A percentile compares a stretch with the other conserved stretches of the same genome.
These are phyloP conservation scores for Drosophila guanche DNA, from an alignment of 1,140 invertebrate genomes.

Conservation along the genomic window DNA sequence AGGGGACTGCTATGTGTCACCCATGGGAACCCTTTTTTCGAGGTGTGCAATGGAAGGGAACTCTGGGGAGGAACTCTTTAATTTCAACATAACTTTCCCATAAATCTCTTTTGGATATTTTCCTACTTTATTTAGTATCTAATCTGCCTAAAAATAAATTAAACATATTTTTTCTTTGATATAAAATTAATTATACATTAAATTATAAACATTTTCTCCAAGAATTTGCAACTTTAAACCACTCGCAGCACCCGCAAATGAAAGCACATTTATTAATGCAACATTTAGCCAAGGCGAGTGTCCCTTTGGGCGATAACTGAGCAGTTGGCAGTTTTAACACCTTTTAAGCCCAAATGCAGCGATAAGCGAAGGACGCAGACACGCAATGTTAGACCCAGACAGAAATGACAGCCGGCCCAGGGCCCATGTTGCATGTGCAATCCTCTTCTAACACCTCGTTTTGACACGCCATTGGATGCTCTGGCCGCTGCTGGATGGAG, in stretches of 20 bases:
- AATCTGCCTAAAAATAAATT: no score
- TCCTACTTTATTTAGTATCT: no score
- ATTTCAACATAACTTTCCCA: no score
- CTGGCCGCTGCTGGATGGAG: neutral
- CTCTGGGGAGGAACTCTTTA: no score
- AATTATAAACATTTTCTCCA: no score
- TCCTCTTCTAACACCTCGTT: slow-evolving; percentile 27
- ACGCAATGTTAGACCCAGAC: slow-evolving; percentile 52
- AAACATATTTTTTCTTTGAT: no score
- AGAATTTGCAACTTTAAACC: no score
- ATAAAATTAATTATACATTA: no score
- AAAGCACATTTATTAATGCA: neutral
- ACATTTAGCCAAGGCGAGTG: slow-evolving; percentile 3
- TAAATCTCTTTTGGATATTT: no score
- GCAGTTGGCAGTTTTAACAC: slow-evolving; percentile 74
- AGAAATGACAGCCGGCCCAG: slow-evolving; percentile 21
- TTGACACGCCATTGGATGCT: slow-evolving; percentile 58
- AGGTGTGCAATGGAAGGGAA: no score
- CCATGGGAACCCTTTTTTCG: no score
- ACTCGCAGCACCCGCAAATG: neutral
- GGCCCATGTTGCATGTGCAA: slow-evolving; percentile 55
- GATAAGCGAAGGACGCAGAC: slow-evolving; percentile 51
- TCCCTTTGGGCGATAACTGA: slow-evolving; percentile 61
- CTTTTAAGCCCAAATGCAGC: slow-evolving; percentile 44
- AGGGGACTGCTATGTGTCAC: no score